Base-by-base conservation (phyloP, 1,140 invertebrate species). In the Drosophila arawakana region DNA sequence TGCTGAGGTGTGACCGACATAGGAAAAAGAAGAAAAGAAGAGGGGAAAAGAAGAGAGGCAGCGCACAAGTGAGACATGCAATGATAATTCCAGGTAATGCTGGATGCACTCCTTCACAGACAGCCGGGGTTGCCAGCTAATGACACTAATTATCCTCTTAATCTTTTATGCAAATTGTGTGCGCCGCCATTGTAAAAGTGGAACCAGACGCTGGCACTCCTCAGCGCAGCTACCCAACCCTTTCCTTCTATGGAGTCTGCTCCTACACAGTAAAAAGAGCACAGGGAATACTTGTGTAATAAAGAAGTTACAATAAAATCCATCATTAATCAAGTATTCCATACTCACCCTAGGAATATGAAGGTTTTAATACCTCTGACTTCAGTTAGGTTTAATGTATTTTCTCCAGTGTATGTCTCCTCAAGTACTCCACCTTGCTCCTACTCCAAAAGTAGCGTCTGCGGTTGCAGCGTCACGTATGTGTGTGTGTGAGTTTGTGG, bases 101-200 rank as follows among this genome's bases (percentile, higher is more conserved):
- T 52, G 50, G 49, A 21, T 69, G 72, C 72, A 74, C 50, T 69
- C 30, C 37, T 39, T 37, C 30, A 46, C 21, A 66, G 37, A 10
- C 62, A 68, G 52, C 18, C 47, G 30, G 35, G 15, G 4, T 50
- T 62, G 62, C 72, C 69, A 80, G 72, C 83, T 86, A 88, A 86
- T 86, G 83, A 82, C 80, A 88, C 83, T 86, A 86, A 86, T 88
- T 88, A 88, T 80, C 73, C 82, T 80, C 79, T 77, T 86, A 88
- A 86, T 86, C 83, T 86, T 72, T 80, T 80, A 86, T 88, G 79
- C 76, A 86, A 88, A 86, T 86, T 81, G 68, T 86, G 72, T 66
- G 68, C 65, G 68, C 65, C 58, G 62, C 55, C 52, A 68, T 49
- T 79, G 71, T 70, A 37, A 62, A 71, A 73, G 63, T 61, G 25